phyloP scores from a whole-genome alignment of 2,888 invertebrate genomes.

The Acholoe squamosa region DNA sequence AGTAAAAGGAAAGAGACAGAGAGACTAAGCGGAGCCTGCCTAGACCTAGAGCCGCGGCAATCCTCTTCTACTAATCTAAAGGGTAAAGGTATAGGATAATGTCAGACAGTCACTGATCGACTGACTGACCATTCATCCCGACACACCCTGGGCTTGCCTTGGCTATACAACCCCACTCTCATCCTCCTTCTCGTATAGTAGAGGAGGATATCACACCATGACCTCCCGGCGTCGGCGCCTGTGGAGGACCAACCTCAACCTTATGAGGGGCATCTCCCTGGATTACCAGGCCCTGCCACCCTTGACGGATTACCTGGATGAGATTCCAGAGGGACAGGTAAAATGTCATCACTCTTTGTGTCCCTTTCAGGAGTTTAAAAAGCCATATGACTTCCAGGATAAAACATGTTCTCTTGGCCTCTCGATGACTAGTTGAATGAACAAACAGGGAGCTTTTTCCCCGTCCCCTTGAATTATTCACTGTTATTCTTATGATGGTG shows the following conservation, averaged over 20 bases:
- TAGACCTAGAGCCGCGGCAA: too few relatives aligned
- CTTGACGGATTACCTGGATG: slow-evolving; percentile 32
- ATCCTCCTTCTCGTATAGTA: neutral
- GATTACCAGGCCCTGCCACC: slow-evolving; percentile 45
- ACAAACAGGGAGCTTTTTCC: too few relatives aligned
- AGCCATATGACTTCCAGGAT: too few relatives aligned
- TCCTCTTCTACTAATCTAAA: too few relatives aligned
- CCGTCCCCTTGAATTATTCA: too few relatives aligned
- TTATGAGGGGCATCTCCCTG: slow-evolving; percentile 38
- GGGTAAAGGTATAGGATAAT: too few relatives aligned
- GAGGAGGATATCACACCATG: neutral
- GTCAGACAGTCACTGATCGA: neutral
- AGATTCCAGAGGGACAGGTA: slow-evolving; percentile 32
- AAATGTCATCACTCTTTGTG: neutral
- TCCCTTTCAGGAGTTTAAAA: neutral
- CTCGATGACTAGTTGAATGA: too few relatives aligned
- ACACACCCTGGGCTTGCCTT: too few relatives aligned
- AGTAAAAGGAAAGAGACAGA: too few relatives aligned
- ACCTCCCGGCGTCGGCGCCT: slow-evolving; percentile 14
- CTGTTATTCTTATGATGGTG: too few relatives aligned
- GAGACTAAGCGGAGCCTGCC: too few relatives aligned
- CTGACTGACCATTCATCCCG: neutral
- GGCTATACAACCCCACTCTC: neutral
- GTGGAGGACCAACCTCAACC: slow-evolving; percentile 45
- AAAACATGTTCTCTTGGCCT: too few relatives aligned